phyloP scores from a whole-genome alignment of 2,888 invertebrate genomes.

The Crematogaster levior region DNA sequence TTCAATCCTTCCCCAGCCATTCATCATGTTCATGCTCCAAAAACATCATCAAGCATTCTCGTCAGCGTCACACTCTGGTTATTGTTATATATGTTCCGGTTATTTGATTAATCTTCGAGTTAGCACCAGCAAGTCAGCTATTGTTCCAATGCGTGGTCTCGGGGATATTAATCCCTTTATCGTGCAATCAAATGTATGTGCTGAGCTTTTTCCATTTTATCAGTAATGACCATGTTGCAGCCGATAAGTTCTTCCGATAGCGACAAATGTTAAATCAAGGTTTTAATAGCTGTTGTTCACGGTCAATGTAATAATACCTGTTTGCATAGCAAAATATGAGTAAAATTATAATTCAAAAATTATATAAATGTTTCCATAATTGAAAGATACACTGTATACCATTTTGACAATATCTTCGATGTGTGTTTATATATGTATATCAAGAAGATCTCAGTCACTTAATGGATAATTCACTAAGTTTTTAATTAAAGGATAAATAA shows the following conservation, averaged over 20 bases:
- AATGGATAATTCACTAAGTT: background rate
- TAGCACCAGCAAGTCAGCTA: background rate
- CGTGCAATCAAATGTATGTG: conserved; percentile 15
- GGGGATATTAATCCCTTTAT: conserved; percentile 12
- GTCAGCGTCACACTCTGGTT: conserved; percentile 31
- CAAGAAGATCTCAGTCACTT: no score
- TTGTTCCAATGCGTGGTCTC: conserved; percentile 21
- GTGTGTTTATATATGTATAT: background rate
- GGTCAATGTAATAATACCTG: background rate
- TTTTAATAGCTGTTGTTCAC: background rate
- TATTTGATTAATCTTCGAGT: conserved; percentile 44
- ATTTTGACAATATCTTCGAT: background rate
- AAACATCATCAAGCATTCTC: conserved; percentile 36
- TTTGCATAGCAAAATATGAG: background rate
- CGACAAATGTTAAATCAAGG: background rate
- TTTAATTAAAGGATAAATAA: background rate
- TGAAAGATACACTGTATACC: background rate
- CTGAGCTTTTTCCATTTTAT: background rate
- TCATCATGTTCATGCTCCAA: background rate
- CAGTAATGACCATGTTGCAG: background rate
- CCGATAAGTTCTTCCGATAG: background rate
- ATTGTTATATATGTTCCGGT: conserved; percentile 17
- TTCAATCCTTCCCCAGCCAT: background rate
- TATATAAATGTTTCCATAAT: background rate
- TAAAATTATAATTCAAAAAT: background rate